Evolutionary conservation across 2,113 vertebrate genomes (phyloP).

Genomic region (Nothocercus nigrocapillus): DNA sequence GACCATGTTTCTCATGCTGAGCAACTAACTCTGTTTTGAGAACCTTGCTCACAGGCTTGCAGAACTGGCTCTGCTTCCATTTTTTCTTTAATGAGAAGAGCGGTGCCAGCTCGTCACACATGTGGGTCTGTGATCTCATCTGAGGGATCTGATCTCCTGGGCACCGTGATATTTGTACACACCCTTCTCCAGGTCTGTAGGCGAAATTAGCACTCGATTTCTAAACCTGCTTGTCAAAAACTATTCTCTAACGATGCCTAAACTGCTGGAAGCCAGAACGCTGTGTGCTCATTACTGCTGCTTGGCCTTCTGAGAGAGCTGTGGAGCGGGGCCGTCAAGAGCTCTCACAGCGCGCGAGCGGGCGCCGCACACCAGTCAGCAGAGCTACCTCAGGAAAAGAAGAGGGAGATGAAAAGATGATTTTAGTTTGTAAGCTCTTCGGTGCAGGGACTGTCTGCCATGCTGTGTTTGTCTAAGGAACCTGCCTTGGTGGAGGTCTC

Average conservation of each 20-base stretch:
- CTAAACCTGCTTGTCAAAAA: not conserved
- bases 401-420: not conserved
- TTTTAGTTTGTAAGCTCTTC: not conserved
- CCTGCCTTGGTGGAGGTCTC: not conserved
- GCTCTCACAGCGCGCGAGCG: not conserved
- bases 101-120: not conserved
- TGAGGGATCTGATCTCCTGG: not conserved
- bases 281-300: not conserved
- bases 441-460: not conserved
- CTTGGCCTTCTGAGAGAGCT: not conserved
- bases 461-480: not conserved
- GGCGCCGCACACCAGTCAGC: not conserved
- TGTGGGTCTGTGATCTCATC: not conserved
- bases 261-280: not conserved
- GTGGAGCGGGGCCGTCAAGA: not conserved
- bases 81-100: not conserved
- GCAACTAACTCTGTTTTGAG: not conserved
- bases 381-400: not conserved
- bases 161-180: not conserved
- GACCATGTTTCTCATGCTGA: not conserved
- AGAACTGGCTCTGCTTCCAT: not conserved
- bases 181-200: not conserved
- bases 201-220: not conserved
- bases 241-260: not conserved
- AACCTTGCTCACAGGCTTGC: not conserved